Evolutionary conservation across 2,113 vertebrate genomes (phyloP).

Genomic region (Menidia beryllina): DNA sequence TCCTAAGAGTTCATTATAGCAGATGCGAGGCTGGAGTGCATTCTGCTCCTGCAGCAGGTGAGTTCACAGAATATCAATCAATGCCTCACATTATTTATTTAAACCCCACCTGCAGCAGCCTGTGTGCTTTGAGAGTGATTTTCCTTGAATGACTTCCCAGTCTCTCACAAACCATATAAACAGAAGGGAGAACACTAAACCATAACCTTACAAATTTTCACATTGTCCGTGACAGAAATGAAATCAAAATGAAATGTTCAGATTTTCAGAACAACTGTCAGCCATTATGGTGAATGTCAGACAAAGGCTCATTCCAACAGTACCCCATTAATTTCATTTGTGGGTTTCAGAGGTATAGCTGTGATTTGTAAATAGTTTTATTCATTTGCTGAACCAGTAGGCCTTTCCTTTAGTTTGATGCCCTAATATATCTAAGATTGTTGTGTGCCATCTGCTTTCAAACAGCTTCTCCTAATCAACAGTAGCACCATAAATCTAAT

Average conservation of each 20-base stretch:
- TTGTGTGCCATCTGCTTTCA: not conserved
- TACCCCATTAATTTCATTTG: not conserved
- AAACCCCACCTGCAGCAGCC: constrained; percentile 61
- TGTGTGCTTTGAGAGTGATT: constrained; percentile 4
- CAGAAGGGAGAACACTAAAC: not conserved
- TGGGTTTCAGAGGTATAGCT: not conserved
- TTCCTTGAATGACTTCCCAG: constrained; percentile 17
- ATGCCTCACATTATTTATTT: constrained; percentile 67
- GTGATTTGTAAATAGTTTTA: not conserved
- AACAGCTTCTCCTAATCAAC: not conserved
- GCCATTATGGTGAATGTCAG: not conserved
- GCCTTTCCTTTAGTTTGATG: too few relatives aligned
- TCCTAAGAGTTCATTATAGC: constrained; percentile 22
- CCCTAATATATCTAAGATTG: too few relatives aligned
- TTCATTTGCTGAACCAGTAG: not conserved
- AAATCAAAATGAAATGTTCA: not conserved
- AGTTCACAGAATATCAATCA: constrained; percentile 64
- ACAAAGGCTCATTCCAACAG: not conserved
- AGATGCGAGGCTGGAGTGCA: constrained; percentile 10
- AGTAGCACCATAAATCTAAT: not conserved
- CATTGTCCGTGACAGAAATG: not conserved
- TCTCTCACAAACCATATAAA: constrained; percentile 7
- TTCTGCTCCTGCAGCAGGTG: constrained; percentile 26
- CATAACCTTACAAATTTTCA: not conserved
- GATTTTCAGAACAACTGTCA: too few relatives aligned